Conservation (phyloP, 2,113 vertebrate species). For the Rostratula benghalensis region DNA sequence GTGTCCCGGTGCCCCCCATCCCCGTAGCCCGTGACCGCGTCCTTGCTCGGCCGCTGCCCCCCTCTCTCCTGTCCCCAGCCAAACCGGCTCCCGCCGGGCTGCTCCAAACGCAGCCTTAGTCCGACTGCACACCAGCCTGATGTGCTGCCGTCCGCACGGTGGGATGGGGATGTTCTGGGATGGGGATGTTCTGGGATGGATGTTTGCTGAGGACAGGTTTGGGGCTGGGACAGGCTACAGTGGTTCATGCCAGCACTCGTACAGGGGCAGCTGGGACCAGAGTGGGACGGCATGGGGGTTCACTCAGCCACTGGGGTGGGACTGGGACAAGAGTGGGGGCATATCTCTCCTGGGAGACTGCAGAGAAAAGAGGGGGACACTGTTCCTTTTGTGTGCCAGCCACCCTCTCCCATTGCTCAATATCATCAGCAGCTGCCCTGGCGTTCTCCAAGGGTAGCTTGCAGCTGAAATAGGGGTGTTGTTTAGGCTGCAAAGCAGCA, state of each 20-base stretch:
- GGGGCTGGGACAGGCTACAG: no score
- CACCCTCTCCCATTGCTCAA: background rate
- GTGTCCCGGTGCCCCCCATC: background rate
- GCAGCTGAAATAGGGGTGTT: background rate
- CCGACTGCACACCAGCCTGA: fast-evolving
- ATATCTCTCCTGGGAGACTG: background rate
- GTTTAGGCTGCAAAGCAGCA: background rate
- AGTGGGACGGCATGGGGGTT: background rate
- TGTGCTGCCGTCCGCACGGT: fast-evolving
- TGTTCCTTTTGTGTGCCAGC: background rate
- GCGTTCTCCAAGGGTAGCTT: background rate
- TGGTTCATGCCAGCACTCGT: background rate
- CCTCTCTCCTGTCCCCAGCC: background rate
- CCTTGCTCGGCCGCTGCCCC: background rate
- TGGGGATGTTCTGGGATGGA: background rate
- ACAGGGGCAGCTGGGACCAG: background rate
- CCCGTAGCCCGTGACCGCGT: fast-evolving
- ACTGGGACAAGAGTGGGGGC: background rate
- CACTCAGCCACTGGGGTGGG: background rate
- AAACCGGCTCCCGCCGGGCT: background rate
- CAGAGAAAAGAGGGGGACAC: fast-evolving
- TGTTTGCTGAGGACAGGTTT: background rate
- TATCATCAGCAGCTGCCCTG: background rate
- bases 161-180: background rate
- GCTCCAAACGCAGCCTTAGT: fast-evolving